Percentiles rank a stretch among this genome's conserved stretches.
Evolutionary conservation across 37 sponge, comb jelly and placozoan species (phyloP).

Genomic region (Theonella swinhoei): DNA sequence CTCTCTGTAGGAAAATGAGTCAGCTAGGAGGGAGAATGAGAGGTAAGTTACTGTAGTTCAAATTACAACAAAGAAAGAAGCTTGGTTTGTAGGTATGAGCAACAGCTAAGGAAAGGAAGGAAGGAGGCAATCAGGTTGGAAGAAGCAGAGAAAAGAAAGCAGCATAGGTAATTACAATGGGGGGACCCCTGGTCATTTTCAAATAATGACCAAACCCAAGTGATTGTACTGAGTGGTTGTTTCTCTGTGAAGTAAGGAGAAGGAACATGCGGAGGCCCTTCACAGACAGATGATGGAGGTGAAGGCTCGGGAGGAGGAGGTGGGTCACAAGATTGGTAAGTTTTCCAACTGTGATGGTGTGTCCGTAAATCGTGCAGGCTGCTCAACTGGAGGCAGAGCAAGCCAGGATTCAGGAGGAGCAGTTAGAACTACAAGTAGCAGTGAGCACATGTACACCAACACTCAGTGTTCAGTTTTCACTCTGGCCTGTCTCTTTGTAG

Average conservation of each 20-base stretch:
- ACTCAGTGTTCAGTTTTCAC: neutral
- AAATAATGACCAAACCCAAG: neutral
- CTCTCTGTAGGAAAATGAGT: conserved; percentile 37
- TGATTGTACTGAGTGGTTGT: neutral
- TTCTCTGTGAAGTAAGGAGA: conserved; percentile 49
- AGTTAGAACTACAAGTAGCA: conserved; percentile 65
- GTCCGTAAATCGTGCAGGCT: conserved; percentile 31
- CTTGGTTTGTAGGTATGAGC: conserved; percentile 50
- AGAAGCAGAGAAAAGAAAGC: conserved; percentile 32
- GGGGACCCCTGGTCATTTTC: no score
- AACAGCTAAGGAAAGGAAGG: conserved; percentile 65
- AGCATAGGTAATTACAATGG: conserved; percentile 42
- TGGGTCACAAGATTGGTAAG: neutral
- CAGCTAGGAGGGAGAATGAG: conserved; percentile 39
- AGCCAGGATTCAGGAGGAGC: conserved; percentile 59
- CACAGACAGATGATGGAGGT: conserved; percentile 77
- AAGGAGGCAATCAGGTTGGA: conserved; percentile 57
- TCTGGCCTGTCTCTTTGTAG: conserved; percentile 20
- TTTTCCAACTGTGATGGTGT: neutral
- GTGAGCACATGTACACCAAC: conserved; percentile 50
- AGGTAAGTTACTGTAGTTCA: conserved; percentile 1
- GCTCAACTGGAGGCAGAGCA: conserved; percentile 66
- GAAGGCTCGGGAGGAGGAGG: conserved; percentile 76
- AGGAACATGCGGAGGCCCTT: conserved; percentile 37
- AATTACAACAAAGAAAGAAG: no score